Conservation (phyloP, 2,888 invertebrate species). For the Zygaena filipendulae region DNA sequence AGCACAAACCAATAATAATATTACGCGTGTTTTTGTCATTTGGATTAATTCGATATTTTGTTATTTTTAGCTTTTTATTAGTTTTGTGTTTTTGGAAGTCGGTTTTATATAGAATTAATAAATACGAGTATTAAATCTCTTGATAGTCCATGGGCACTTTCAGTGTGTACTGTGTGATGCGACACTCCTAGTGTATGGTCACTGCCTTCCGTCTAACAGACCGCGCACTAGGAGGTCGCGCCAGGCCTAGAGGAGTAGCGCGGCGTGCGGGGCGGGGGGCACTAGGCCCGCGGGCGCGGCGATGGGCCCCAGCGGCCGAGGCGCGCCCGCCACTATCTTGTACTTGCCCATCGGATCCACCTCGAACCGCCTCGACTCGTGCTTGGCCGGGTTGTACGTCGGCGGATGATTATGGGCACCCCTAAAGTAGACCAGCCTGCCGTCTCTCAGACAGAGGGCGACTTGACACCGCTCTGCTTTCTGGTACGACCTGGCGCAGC, state of each 20-base stretch:
- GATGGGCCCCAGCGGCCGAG: conserved; percentile 22
- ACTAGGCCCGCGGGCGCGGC: conserved; percentile 30
- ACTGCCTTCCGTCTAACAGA: conserved; percentile 45
- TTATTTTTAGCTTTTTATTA: too few species aligned
- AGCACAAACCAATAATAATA: too few species aligned
- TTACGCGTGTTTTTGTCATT: too few species aligned
- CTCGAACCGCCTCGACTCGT: conserved; percentile 53
- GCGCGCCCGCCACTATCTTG: conserved; percentile 46
- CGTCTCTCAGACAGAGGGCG: conserved; percentile 55
- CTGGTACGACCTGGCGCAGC: conserved; percentile 60
- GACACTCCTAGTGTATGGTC: conserved; percentile 48
- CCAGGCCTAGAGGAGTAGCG: conserved; percentile 60
- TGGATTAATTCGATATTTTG: too few species aligned
- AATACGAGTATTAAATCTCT: neutral
- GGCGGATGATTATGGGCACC: conserved; percentile 57
- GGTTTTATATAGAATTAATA: too few species aligned
- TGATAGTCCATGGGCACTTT: conserved; percentile 5
- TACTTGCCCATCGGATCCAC: conserved; percentile 64
- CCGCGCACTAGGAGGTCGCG: conserved; percentile 65
- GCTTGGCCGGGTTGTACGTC: conserved; percentile 55
- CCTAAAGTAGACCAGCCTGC: conserved; percentile 56
- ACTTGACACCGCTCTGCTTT: conserved; percentile 61
- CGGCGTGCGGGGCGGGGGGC: conserved; percentile 47
- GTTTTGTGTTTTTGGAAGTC: too few species aligned
- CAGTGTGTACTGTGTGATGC: conserved; percentile 18